A percentile compares a stretch with the other conserved stretches of the same genome.
phyloP scores from a whole-genome alignment of 2,797 vertebrate genomes.

The Sebastes hubbsi region DNA sequence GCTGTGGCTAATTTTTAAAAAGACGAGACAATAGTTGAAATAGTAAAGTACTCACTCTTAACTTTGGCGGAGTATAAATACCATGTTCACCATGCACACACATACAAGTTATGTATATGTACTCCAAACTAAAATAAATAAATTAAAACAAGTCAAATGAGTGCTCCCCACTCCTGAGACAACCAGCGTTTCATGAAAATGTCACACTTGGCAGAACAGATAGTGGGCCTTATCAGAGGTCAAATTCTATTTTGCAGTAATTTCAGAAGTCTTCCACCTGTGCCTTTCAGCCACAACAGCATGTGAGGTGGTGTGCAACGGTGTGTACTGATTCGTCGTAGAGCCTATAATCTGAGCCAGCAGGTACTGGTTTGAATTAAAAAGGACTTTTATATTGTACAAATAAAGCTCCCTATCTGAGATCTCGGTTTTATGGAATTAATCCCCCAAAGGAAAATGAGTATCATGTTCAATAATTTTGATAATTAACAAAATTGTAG shows the following conservation, averaged over 20 bases:
- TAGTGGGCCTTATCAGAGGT: constrained; percentile 59
- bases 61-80: not conserved
- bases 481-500: constrained; percentile 22
- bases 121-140: constrained; percentile 10
- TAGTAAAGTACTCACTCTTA: not conserved
- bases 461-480: constrained; percentile 10
- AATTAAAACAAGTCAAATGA: constrained; percentile 21
- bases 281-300: constrained; percentile 32
- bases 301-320: constrained; percentile 21
- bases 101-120: constrained; percentile 34
- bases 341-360: constrained; percentile 43
- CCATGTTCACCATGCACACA: not conserved
- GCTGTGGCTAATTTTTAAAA: not conserved
- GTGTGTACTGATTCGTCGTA: constrained; percentile 41
- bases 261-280: constrained; percentile 58
- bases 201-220: constrained; percentile 64
- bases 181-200: constrained; percentile 65
- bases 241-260: constrained; percentile 59
- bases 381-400: constrained; percentile 8
- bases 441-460: constrained; percentile 12
- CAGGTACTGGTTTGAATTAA: constrained; percentile 46
- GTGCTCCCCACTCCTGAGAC: constrained; percentile 34
- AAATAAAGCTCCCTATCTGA: constrained; percentile 25
- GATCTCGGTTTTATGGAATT: constrained; percentile 42
- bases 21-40: not conserved